Evolutionary conservation across 2,113 vertebrate species (phyloP).

Genomic region (Alethe castanea): DNA sequence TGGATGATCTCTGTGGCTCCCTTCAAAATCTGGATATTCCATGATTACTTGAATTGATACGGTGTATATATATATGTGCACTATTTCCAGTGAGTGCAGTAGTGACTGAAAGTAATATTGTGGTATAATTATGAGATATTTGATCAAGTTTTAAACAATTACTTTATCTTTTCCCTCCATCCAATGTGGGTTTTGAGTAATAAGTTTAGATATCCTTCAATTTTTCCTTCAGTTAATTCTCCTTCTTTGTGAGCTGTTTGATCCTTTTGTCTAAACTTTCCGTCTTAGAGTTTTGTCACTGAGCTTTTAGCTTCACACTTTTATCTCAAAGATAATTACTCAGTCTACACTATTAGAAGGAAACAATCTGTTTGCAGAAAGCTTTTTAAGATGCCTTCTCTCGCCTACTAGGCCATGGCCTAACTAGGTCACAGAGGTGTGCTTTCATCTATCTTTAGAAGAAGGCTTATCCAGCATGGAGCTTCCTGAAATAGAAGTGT

Average conservation of each 20-base stretch:
- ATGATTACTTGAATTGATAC: not conserved
- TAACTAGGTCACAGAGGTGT: not conserved
- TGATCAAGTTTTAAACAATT: not conserved
- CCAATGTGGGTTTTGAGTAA: not conserved
- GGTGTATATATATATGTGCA: not conserved
- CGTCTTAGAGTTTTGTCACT: not conserved
- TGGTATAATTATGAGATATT: not conserved
- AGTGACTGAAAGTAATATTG: not conserved
- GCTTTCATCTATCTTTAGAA: slow-evolving; percentile 29
- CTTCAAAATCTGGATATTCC: not conserved
- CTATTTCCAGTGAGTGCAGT: not conserved
- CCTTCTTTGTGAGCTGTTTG: not conserved
- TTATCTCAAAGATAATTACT: not conserved
- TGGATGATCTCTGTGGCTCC: not conserved
- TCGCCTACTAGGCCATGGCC: not conserved
- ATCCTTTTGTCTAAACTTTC: not conserved
- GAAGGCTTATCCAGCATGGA: not conserved
- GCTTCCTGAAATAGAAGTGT: not conserved
- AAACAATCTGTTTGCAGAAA: not conserved
- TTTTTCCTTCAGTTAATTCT: not conserved
- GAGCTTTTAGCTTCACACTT: not conserved
- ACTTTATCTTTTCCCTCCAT: not conserved
- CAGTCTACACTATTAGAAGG: not conserved
- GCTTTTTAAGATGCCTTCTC: not conserved
- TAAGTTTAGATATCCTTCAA: not conserved